Base-by-base conservation (phyloP, 2,888 invertebrate genomes). In the Acronicta leporina region DNA sequence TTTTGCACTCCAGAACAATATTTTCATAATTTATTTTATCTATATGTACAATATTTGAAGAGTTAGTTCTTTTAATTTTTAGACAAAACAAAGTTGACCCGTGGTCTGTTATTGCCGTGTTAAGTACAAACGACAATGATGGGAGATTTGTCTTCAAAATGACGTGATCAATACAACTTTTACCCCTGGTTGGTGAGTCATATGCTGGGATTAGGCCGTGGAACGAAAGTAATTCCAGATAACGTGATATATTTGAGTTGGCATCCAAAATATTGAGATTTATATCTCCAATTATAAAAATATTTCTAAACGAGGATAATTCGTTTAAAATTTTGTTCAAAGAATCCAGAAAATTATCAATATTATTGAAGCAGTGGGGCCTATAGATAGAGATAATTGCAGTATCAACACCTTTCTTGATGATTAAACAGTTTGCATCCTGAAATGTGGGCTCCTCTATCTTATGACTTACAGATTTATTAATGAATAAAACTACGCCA, bases 81-180 rank as follows among this genome's bases (percentile, higher is more conserved):
- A 50, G 8, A 4, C 20, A 20, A 20, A 20, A 20, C 20, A 20
- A 4, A 20, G 20, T 20, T 20, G 20, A 20, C 2, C 20, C 20
- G 20, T 20, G 20, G 4, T 20, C 20, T 20, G 20, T 20, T 20
- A 20, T 4, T 2, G 20, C 20, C 20, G 20, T 20, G 20, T 20
- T 20, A 20, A 20, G 20, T 4, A 20, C 20, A 20, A 20, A 20
- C 6, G 33, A 15, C 10, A 43, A 16, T 15, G 38, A 35, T 6
- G n/a, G 35, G 5, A 38, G 25, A 6, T 35, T 42, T 14, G 55
- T 56, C 25, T 44, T 56, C 11, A 56, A 14, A 11, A 56, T 56
- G 20, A 56, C 48, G 9, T 56, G 55, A 20, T 56, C 55, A 20
- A 56, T 30, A 35, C 55, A 49, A 5, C 43, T 15, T 49, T 48